Evolutionary conservation across 1,140 invertebrate genomes (phyloP), one percentile per base, ranked within the genome.

Genomic region (Atta cephalotes): DNA sequence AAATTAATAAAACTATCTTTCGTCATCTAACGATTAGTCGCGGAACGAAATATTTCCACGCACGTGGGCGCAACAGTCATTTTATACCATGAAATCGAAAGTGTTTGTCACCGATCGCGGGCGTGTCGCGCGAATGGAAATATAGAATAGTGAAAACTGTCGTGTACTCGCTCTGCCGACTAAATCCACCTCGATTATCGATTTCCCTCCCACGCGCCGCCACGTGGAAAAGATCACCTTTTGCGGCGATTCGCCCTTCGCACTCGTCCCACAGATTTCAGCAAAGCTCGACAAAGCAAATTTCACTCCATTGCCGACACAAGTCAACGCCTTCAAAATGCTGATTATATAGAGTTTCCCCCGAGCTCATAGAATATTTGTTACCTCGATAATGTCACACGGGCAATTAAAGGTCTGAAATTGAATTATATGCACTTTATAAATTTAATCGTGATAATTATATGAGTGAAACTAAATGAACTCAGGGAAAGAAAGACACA

Each of bases 121-220:
- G 16, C 25, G 21, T 10, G 12, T 72, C 35, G 53, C 25, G 53
- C 68, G 68, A 25, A 31, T 31, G 68, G 53, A 82, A 82, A 74
- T 56, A 56, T 25, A 68, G 68, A 74, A 82, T 58, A 60, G 80
- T 21, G 80, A 74, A 82, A 74, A 82, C 53, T 31, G 35, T 53
- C 35, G 25, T 60, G 39, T 18, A 25, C 25, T 28, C 68, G 21
- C 35, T n/a, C 25, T 14, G 62, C 28, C 60, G 60, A 74, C 35
- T 82, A 82, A 82, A 82, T 82, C 68, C 68, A 74, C 80, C 68
- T 60, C 56, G 70, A 82, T 82, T 82, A 82, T 82, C 56, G 80
- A 82, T 82, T 74, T 74, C 18, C 68, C 28, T 31, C 80, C 80
- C 68, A 82, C 80, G 56, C 53, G 25, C 5, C 39, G 68, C 68